Percentiles rank a stretch among this genome's conserved stretches.
These are phyloP conservation scores for Sclerurus mexicanus DNA, from an alignment of 2,113 vertebrate genomes.

Conservation along the genomic window DNA sequence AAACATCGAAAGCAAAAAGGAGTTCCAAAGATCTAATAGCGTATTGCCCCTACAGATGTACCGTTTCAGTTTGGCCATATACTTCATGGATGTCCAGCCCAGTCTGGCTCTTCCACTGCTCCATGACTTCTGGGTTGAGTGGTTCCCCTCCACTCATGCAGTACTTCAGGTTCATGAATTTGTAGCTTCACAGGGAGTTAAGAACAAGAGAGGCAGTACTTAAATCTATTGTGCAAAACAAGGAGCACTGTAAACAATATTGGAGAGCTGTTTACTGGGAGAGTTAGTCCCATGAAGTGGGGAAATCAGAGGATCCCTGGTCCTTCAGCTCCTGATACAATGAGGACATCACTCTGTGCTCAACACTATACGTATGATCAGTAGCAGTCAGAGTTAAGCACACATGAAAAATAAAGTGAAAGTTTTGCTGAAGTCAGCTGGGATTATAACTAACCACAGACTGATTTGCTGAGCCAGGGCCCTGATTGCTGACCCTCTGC, in stretches of 20 bases:
- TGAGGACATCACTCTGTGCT: background rate
- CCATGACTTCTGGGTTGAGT: slow-evolving; percentile 75
- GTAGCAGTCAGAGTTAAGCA: background rate
- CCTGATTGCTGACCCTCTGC: background rate
- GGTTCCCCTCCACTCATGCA: slow-evolving; percentile 75
- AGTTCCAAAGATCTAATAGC: background rate
- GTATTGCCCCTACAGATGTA: background rate
- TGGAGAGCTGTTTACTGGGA: background rate
- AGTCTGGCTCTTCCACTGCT: slow-evolving; percentile 75
- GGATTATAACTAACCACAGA: background rate
- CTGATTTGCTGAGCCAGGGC: background rate
- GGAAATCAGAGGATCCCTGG: background rate
- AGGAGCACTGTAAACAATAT: background rate
- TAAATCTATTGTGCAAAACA: background rate
- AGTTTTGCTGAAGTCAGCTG: background rate
- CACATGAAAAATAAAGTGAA: background rate
- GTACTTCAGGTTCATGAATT: slow-evolving; percentile 69
- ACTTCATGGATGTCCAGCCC: slow-evolving; percentile 72
- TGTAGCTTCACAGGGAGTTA: slow-evolving; percentile 45
- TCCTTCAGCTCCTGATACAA: background rate
- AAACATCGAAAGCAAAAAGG: background rate
- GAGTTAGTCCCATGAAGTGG: background rate
- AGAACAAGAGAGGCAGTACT: background rate
- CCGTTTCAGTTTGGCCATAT: slow-evolving; percentile 84
- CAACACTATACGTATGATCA: background rate